A percentile compares a stretch with the other conserved stretches of the same genome.
phyloP scores from a whole-genome alignment of 1,140 invertebrate species.

The Cataglyphis hispanica region DNA sequence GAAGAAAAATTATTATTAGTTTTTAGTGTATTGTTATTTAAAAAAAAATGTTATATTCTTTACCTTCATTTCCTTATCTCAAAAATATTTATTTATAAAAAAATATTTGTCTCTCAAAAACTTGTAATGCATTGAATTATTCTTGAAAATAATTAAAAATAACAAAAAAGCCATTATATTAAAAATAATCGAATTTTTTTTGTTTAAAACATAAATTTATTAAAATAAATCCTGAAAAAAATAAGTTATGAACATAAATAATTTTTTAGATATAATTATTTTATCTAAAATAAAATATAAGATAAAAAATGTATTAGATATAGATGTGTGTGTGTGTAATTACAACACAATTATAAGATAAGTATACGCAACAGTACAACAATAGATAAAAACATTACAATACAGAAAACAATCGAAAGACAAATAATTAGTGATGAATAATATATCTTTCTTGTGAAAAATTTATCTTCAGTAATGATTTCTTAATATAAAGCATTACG shows the following conservation, averaged over 20 bases:
- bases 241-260: neutral
- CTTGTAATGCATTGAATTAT: neutral
- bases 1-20: neutral
- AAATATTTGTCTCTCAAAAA: neutral
- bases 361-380: neutral
- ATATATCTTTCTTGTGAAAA: neutral
- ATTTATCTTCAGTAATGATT: neutral
- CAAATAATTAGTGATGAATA: neutral
- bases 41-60: neutral
- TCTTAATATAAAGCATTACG: neutral
- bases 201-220: neutral
- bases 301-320: neutral
- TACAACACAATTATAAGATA: neutral
- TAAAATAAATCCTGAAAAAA: neutral
- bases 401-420: neutral
- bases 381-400: neutral
- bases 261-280: neutral
- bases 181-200: neutral
- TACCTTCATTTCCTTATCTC: neutral
- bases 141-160: neutral
- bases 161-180: neutral
- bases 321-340: neutral
- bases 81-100: neutral
- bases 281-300: constrained; percentile 22
- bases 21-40: neutral